A percentile compares a stretch with the other conserved stretches of the same genome.
phyloP scores from a whole-genome alignment of 2,888 invertebrate species.

The Baronia brevicornis region DNA sequence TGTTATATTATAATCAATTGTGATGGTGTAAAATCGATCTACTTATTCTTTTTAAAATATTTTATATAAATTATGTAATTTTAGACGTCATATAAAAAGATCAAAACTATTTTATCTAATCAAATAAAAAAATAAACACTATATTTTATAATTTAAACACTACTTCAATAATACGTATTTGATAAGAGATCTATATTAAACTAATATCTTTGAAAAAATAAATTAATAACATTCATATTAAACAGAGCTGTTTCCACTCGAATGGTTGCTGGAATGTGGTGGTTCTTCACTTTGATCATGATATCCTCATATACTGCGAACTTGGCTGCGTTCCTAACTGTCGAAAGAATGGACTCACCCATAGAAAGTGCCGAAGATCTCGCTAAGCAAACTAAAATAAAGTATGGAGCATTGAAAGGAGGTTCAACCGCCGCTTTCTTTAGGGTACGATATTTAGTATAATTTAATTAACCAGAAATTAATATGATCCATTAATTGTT shows the following conservation, averaged over 20 bases:
- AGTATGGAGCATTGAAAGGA: conserved; percentile 94
- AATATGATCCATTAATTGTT: no score
- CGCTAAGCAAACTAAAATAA: conserved; percentile 96
- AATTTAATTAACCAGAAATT: no score
- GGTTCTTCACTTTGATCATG: conserved; percentile 97
- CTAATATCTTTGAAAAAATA: no score
- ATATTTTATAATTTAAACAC: no score
- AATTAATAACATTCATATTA: no score
- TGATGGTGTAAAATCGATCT: conserved; percentile 31
- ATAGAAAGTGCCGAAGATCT: conserved; percentile 97
- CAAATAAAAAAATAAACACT: no score
- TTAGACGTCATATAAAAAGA: no score
- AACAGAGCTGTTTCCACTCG: conserved; percentile 89
- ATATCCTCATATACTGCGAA: conserved; percentile 98
- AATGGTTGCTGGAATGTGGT: conserved; percentile 95
- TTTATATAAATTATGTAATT: no score
- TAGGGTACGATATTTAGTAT: conserved; percentile 78
- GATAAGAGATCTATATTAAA: no score
- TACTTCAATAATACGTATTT: no score
- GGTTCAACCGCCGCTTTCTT: conserved; percentile 98
- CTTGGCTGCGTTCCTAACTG: conserved; percentile 94
- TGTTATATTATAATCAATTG: conserved; percentile 33
- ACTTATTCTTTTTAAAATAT: no score
- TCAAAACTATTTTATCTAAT: no score
- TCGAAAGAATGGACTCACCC: conserved; percentile 94